Evolutionary conservation across 2,888 invertebrate species (phyloP).

Genomic region (Microdon myrmicae): DNA sequence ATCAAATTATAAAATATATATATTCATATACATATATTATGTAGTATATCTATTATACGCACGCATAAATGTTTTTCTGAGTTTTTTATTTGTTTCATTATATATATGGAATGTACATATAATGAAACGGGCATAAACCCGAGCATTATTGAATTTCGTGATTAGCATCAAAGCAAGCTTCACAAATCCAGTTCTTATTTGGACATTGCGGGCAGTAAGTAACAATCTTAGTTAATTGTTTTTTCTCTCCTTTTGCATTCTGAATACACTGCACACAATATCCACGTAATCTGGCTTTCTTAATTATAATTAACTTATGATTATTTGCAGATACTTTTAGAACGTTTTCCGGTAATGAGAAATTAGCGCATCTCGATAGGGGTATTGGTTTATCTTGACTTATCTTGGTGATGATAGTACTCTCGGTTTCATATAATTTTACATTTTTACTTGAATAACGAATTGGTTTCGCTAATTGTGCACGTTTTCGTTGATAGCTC

Average conservation of each 20-base stretch:
- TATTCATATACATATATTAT: not conserved
- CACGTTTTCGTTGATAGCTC: not conserved
- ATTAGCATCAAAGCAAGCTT: slow-evolving; percentile 58
- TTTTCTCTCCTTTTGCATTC: slow-evolving; percentile 39
- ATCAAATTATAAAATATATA: not conserved
- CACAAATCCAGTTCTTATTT: slow-evolving; percentile 65
- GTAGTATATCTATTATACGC: too few relatives aligned
- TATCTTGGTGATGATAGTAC: too few relatives aligned
- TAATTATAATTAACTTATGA: slow-evolving; percentile 61
- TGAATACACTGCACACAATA: slow-evolving; percentile 64
- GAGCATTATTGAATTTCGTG: too few relatives aligned
- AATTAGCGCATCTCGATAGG: slow-evolving; percentile 33
- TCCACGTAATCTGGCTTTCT: slow-evolving; percentile 61
- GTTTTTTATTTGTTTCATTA: not conserved
- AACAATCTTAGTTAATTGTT: slow-evolving; percentile 57
- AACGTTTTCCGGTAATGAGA: slow-evolving; percentile 56
- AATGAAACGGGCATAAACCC: too few relatives aligned
- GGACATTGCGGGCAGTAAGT: slow-evolving; percentile 65
- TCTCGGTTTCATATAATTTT: not conserved
- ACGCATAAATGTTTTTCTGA: too few relatives aligned
- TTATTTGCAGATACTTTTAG: slow-evolving; percentile 58
- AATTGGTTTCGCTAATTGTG: not conserved
- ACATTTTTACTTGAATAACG: slow-evolving; percentile 1
- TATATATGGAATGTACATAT: not conserved
- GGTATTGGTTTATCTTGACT: slow-evolving; percentile 16